A percentile compares a stretch with the other conserved stretches of the same genome.
These are phyloP conservation scores for Enteromius paludinosus DNA, from an alignment of 2,797 vertebrate genomes.

Conservation along the genomic window DNA sequence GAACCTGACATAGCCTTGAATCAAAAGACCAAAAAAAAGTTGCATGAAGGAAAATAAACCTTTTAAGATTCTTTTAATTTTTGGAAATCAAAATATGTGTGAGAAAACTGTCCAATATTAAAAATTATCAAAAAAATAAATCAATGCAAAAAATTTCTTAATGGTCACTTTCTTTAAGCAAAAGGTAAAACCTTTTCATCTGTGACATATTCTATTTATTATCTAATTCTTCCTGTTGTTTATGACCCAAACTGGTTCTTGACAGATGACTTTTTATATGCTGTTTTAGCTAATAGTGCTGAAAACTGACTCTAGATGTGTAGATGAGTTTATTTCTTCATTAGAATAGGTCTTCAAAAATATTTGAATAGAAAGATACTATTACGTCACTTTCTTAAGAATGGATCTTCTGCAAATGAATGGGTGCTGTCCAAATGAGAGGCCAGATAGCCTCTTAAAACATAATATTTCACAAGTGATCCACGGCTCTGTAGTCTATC, in stretches of 20 bases:
- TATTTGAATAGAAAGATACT: background rate
- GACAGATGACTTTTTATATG: background rate
- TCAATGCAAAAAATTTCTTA: background rate
- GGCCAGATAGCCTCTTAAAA: too few species aligned
- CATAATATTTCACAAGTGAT: too few species aligned
- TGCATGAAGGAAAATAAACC: background rate
- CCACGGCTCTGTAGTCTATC: background rate
- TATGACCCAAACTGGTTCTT: background rate
- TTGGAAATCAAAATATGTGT: background rate
- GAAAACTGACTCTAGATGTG: background rate
- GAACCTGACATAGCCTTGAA: background rate
- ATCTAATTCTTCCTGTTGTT: background rate
- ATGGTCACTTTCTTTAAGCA: background rate
- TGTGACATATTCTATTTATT: background rate
- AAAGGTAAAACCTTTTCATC: background rate
- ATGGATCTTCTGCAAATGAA: too few species aligned
- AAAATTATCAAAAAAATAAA: background rate
- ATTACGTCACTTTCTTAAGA: background rate
- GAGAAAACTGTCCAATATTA: background rate
- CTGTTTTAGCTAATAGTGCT: background rate
- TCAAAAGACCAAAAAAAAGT: background rate
- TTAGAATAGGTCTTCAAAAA: too few species aligned
- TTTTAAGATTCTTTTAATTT: background rate
- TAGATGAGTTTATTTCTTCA: too few species aligned
- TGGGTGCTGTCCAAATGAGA: background rate